Evolutionary conservation across 2,888 invertebrate genomes (phyloP).

Genomic region (Drosophila sordidapex): DNA sequence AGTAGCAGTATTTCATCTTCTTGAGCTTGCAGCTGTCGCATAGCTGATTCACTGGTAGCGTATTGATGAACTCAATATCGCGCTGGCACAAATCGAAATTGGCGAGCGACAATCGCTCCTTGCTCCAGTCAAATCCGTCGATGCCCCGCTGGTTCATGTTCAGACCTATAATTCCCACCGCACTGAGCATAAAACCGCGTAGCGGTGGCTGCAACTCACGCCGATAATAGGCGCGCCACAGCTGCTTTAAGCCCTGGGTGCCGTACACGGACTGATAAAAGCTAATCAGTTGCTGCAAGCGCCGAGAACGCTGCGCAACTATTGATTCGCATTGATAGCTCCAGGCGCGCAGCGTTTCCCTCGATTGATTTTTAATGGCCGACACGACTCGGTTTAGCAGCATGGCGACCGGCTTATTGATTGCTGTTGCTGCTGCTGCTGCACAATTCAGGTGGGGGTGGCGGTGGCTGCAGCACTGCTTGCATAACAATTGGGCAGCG

Average conservation of each 20-base stretch:
- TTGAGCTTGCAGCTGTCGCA: conserved; percentile 77
- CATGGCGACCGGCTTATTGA: conserved; percentile 67
- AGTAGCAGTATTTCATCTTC: conserved; percentile 81
- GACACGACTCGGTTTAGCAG: conserved; percentile 78
- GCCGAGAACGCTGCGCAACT: conserved; percentile 87
- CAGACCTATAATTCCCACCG: conserved; percentile 86
- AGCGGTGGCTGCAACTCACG: conserved; percentile 85
- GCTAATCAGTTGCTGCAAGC: conserved; percentile 88
- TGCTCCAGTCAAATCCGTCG: conserved; percentile 87
- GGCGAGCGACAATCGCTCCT: conserved; percentile 86
- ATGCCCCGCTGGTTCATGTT: conserved; percentile 82
- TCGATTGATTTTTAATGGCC: conserved; percentile 85
- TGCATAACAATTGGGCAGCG: conserved; percentile 67
- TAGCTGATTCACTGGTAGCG: conserved; percentile 86
- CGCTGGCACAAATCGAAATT: conserved; percentile 86
- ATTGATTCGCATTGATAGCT: conserved; percentile 87
- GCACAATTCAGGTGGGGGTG: conserved; percentile 27
- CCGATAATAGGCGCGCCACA: conserved; percentile 84
- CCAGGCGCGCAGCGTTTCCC: conserved; percentile 86
- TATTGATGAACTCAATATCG: conserved; percentile 87
- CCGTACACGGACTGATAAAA: conserved; percentile 88
- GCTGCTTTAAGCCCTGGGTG: conserved; percentile 87
- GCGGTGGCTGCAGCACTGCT: conserved; percentile 51
- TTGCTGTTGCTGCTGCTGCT: conserved; percentile 37
- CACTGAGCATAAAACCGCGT: conserved; percentile 86